These are phyloP conservation scores for Pilophorus perplexus DNA, from an alignment of 2,888 invertebrate genomes.

Conservation along the genomic window DNA sequence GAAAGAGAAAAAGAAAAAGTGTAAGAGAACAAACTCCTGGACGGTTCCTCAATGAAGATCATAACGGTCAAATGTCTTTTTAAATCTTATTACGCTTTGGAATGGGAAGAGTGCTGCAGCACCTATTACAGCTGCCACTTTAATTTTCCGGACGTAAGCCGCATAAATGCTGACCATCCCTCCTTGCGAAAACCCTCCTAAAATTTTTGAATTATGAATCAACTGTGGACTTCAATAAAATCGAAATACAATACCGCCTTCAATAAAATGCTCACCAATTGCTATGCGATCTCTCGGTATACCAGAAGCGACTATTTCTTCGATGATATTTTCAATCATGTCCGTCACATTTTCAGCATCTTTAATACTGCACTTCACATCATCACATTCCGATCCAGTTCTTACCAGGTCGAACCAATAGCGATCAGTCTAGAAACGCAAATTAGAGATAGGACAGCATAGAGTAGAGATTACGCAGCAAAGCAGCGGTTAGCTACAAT, in stretches of 20 bases:
- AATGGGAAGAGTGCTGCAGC: background rate
- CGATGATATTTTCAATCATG: constrained; percentile 10
- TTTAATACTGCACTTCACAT: background rate
- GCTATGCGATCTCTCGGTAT: constrained; percentile 18
- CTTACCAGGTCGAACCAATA: constrained; percentile 19
- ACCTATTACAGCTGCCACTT: constrained; percentile 8
- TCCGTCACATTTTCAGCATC: constrained; percentile 17
- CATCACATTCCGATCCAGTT: background rate
- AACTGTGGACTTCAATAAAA: background rate
- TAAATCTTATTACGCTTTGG: too few relatives aligned
- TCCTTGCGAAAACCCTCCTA: constrained; percentile 28
- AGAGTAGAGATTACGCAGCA: too few relatives aligned
- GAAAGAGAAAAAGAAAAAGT: background rate
- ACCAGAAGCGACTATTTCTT: constrained; percentile 14
- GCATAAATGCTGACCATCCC: constrained; percentile 23
- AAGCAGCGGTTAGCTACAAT: too few relatives aligned
- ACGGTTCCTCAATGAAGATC: background rate
- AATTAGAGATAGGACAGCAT: too few relatives aligned
- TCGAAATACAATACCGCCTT: background rate
- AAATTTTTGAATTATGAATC: constrained; percentile 10
- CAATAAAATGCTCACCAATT: constrained; percentile 10
- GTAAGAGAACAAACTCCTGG: background rate
- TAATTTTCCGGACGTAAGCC: constrained; percentile 2
- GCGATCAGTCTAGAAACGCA: background rate
- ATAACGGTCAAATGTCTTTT: background rate